These are phyloP conservation scores for Papilio machaon DNA, from an alignment of 1,140 invertebrate genomes.

Conservation along the genomic window DNA sequence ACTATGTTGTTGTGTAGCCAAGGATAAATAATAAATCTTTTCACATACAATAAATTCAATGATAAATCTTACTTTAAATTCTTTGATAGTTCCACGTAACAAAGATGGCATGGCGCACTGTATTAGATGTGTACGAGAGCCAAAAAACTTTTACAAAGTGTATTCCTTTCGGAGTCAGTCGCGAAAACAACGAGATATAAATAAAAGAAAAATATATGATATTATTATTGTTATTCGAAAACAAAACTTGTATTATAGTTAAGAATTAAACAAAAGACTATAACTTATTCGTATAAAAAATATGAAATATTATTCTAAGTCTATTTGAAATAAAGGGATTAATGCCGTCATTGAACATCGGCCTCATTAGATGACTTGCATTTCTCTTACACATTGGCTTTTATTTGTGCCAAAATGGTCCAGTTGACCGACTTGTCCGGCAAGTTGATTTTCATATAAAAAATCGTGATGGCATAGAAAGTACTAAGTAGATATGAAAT, in stretches of 20 bases:
- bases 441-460: too few species aligned
- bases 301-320: not conserved
- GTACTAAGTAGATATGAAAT: not conserved
- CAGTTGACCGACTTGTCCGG: not conserved
- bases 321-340: conserved; percentile 6
- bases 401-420: not conserved
- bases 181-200: conserved; percentile 1
- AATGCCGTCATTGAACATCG: not conserved
- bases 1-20: not conserved
- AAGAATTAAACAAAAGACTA: not conserved
- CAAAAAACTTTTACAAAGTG: conserved; percentile 30
- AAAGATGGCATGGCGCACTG: conserved; percentile 12
- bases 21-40: not conserved
- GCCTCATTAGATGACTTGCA: conserved; percentile 7
- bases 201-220: not conserved
- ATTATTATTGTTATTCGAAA: not conserved
- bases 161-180: not conserved
- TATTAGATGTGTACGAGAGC: conserved; percentile 24
- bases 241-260: not conserved
- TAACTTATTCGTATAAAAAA: not conserved
- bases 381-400: not conserved
- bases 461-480: not conserved
- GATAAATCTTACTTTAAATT: conserved; percentile 16
- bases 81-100: conserved; percentile 11
- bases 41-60: conserved; percentile 3